phyloP scores from a whole-genome alignment of 2,797 vertebrate species.

The Taenioides sp. region DNA sequence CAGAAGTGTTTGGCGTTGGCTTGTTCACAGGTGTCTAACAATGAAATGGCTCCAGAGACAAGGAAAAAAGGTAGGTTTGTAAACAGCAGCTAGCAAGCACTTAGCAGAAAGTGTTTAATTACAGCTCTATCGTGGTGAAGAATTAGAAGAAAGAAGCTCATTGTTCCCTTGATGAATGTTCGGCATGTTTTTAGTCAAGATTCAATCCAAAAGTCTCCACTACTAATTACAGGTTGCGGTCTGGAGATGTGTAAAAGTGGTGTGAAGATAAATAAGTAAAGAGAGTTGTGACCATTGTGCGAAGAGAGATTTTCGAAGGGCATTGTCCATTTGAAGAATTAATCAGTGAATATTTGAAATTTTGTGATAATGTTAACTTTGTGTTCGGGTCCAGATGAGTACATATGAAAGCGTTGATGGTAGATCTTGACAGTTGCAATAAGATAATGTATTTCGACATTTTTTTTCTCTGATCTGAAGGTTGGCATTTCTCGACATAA shows the following conservation, averaged over 20 bases:
- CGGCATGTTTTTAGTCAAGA: not conserved
- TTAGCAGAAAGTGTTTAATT: constrained; percentile 9
- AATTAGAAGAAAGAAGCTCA: not conserved
- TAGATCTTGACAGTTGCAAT: too few relatives aligned
- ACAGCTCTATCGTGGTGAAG: not conserved
- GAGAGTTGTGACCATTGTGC: not conserved
- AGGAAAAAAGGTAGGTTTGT: not conserved
- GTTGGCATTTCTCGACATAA: too few relatives aligned
- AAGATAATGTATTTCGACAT: too few relatives aligned
- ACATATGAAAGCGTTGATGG: too few relatives aligned
- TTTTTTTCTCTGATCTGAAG: too few relatives aligned
- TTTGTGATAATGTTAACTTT: too few relatives aligned
- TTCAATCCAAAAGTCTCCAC: constrained; percentile 2
- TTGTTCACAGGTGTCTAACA: not conserved
- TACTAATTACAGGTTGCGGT: not conserved
- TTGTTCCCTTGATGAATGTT: constrained; percentile 9
- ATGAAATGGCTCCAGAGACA: too few relatives aligned
- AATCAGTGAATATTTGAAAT: not conserved
- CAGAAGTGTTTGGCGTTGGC: too few relatives aligned
- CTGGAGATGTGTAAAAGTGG: not conserved
- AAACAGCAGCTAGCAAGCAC: not conserved
- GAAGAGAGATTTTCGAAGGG: not conserved
- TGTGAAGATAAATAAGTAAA: not conserved
- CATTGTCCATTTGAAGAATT: not conserved
- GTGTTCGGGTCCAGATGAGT: too few relatives aligned